Evolutionary conservation across 2,888 invertebrate genomes (phyloP), one percentile per base, ranked within the genome.

Genomic region (Coecobrya sp.): DNA sequence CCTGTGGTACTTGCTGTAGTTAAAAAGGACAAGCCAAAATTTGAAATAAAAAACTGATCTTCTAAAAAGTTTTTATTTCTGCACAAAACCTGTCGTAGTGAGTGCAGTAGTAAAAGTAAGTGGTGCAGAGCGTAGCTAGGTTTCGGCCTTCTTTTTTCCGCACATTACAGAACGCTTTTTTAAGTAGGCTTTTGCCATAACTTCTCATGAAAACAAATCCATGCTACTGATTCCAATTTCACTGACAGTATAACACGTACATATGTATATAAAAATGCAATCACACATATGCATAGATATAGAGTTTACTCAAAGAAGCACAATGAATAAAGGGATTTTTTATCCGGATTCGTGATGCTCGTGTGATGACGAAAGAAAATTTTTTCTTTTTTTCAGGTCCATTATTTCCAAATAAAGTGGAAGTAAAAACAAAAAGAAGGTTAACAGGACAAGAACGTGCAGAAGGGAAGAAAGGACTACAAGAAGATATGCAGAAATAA

Each of bases 131-230:
- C 22, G 59, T 19, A 8, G 59, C 22, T 5, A 59, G 8, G 19
- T 27, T n/a, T 30, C 68, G 0, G 27, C 36, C 16, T 68, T 49
- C 10, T 10, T 7, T 68, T 36, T 30, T 30, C 68, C 5, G 11
- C 65, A 68, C 8, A 27, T 5, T 7, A 65, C 8, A 73, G 7
- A 19, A 45, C 22, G 19, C 42, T 73, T 27, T 73, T 45, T 73
- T 42, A 45, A 5, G n/a, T 11, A 36, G n/a, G 73, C 19, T 42
- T 45, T 73, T 73, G n/a, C 10, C 1, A 19, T 45, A 73, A 73
- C 73, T 73, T 73, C 16, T 42, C 73, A 73, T 45, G 2, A 73
- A 73, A 73, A 45, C 13, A 73, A 73, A 42, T 36, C 42, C 73
- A 73, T 73, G 4, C 73, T 42, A 42, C 19, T 30, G 30, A 30